Base-by-base conservation (phyloP, 2,113 vertebrate species). In the Paralichthys olivaceus region DNA sequence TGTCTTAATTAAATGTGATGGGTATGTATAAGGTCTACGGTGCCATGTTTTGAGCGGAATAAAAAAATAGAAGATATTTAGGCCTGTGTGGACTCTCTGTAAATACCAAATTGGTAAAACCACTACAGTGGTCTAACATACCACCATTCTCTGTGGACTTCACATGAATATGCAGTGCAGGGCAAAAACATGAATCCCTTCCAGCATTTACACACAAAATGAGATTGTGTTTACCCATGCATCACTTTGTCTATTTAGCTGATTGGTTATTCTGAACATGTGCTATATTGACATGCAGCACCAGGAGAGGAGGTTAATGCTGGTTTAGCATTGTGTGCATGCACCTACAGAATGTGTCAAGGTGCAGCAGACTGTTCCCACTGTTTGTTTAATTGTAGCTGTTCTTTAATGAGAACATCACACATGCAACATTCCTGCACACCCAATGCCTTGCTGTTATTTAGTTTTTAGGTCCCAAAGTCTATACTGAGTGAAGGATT, bases 271-370 rank as follows among this genome's bases (percentile, higher is more conserved):
- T 79, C 79, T 66, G 59, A 49, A 69, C 75, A 79, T 66, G 45
- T 40, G 56, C 66, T 74, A 37, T 23, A 68, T 75, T 75, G 61
- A 77, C 72, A 75, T 78, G 80, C 70, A 80, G 67, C 59, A 22
- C 3, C 7, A 13, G 32, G 25, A 59, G 34, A 26, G 2, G 11
- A 43, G 56, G 22, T 80, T 68, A 72, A 70, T 68, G 69, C 57
- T 70, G 53, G 45, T 72, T 71, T 79, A 69, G 53, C 66, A 72
- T 65, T 55, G 57, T 62, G 17, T 67, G 20, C 23, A 11, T 69
- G 37, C 55, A 54, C 49, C 57, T 75, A 53, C 69, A 69, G 60
- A 25, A 37, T n/a, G 37, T 61, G 34, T 64, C 43, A 7, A 15
- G 58, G 32, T 59, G 72, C 59, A 69, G 63, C 49, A 32, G 47